Conservation (phyloP, 2,888 invertebrate species). For the Leucoma salicis region DNA sequence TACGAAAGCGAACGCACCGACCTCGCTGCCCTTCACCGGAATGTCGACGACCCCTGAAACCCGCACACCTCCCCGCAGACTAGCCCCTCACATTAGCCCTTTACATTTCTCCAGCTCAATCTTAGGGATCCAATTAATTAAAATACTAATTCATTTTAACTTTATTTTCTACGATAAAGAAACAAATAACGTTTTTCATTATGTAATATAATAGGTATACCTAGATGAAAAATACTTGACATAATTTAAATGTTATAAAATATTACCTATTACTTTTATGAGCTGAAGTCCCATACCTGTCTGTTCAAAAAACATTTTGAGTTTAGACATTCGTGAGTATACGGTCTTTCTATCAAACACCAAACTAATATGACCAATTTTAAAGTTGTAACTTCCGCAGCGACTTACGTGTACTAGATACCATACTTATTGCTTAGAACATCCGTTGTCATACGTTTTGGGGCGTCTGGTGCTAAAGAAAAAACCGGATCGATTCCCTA, state of each 20-base stretch:
- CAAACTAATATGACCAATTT: slow-evolving; percentile 19
- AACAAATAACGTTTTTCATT: too few relatives aligned
- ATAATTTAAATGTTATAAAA: too few relatives aligned
- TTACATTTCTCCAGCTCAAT: slow-evolving; percentile 51
- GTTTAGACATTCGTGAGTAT: too few relatives aligned
- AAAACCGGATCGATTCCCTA: slow-evolving; percentile 42
- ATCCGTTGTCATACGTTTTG: slow-evolving; percentile 24
- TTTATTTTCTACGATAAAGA: slow-evolving; percentile 12
- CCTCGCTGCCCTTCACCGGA: slow-evolving; percentile 77
- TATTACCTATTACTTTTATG: too few relatives aligned
- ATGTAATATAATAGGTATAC: too few relatives aligned
- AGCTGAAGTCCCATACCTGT: too few relatives aligned
- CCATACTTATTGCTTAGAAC: slow-evolving; percentile 13
- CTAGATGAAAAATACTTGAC: too few relatives aligned
- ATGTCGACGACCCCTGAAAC: slow-evolving; percentile 73
- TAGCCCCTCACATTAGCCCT: slow-evolving; percentile 45
- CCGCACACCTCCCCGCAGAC: slow-evolving; percentile 40
- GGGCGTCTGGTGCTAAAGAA: slow-evolving; percentile 7
- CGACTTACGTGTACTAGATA: slow-evolving; percentile 24
- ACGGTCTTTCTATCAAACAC: slow-evolving; percentile 16
- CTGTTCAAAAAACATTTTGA: too few relatives aligned
- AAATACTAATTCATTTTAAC: slow-evolving; percentile 27
- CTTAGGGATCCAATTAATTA: slow-evolving; percentile 68
- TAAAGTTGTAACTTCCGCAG: slow-evolving; percentile 16
- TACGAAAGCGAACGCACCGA: slow-evolving; percentile 76